Evolutionary conservation across 35 echinoderm and acorn worm genomes (phyloP), one percentile per base, ranked within the genome.

Genomic region (Ptychodera flava): DNA sequence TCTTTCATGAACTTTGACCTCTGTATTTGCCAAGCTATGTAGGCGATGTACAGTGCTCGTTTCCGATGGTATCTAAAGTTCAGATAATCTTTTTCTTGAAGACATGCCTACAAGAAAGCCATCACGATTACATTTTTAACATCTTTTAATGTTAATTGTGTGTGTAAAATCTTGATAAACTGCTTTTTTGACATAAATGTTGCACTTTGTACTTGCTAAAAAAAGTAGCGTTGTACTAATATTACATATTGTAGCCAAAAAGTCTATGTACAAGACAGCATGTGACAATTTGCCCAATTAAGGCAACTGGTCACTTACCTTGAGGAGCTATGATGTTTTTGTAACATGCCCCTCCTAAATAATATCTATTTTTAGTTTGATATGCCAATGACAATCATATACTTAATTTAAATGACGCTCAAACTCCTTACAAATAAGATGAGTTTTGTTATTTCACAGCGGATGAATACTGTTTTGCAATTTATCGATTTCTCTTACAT

Each of bases 51-150:
- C 0, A 99, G 81, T 35, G 96, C 90, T 75, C 96, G 91, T 90
- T 99, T 99, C 88, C 94, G 96, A 85, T 99, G 96, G 38, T 99
- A 99, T 1, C 86, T 90, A 29, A 99, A 99, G 80, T 99, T 99
- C 37, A 94, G 81, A 81, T 90, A 92, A 36, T 99, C 96, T 79
- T 92, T 94, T 6, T 84, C 86, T 34, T 91, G 90, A 10, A 94
- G 16, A 35, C 86, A 94, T 53, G 33, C 82, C 93, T 94, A 33
- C 33, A 85, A 29, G 29, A 53, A 28, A 33, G 31, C 30, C 27
- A 16, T 29, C 28, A 31, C 12, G 33, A 2, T 37, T 27, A 16
- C 29, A n/a, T 31, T 22, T 81, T 81, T 82, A 29, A 22, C 27
- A 35, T 0, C n/a, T 79, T 14, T 86, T 15, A 12, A 28, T 28